Percentiles rank a stretch among this genome's conserved stretches.
phyloP scores from a whole-genome alignment of 2,888 invertebrate genomes.

The Acronicta alni region DNA sequence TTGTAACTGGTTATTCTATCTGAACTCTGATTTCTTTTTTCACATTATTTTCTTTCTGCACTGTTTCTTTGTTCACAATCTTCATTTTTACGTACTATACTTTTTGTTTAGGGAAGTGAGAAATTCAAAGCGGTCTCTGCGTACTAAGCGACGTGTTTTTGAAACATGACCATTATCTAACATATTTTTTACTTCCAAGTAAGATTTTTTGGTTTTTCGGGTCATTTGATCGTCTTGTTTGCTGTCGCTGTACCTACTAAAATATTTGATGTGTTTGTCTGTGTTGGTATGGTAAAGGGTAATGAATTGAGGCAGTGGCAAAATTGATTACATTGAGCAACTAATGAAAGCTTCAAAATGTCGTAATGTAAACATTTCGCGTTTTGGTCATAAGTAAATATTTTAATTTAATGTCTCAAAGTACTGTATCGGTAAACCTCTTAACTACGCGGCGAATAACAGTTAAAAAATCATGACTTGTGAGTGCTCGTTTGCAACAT shows the following conservation, averaged over 20 bases:
- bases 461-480: too few species aligned
- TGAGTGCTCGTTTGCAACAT: too few species aligned
- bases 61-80: constrained; percentile 4
- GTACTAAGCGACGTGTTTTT: constrained; percentile 31
- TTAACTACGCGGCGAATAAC: too few species aligned
- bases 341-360: not conserved
- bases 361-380: too few species aligned
- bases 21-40: too few species aligned
- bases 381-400: too few species aligned
- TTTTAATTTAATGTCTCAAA: too few species aligned
- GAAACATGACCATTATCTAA: constrained; percentile 33
- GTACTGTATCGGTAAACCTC: too few species aligned
- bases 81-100: constrained; percentile 25
- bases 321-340: not conserved
- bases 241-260: constrained; percentile 6
- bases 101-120: constrained; percentile 40
- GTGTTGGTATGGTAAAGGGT: constrained; percentile 25
- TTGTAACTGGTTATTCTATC: not conserved
- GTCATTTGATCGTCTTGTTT: constrained; percentile 9
- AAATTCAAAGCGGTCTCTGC: constrained; percentile 39
- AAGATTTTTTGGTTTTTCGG: constrained; percentile 33
- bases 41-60: not conserved
- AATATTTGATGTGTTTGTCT: constrained; percentile 1
- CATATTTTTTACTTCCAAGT: constrained; percentile 26
- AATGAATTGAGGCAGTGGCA: constrained; percentile 5